phyloP scores from a whole-genome alignment of 2,113 vertebrate genomes.

The Fukomys damarensis region DNA sequence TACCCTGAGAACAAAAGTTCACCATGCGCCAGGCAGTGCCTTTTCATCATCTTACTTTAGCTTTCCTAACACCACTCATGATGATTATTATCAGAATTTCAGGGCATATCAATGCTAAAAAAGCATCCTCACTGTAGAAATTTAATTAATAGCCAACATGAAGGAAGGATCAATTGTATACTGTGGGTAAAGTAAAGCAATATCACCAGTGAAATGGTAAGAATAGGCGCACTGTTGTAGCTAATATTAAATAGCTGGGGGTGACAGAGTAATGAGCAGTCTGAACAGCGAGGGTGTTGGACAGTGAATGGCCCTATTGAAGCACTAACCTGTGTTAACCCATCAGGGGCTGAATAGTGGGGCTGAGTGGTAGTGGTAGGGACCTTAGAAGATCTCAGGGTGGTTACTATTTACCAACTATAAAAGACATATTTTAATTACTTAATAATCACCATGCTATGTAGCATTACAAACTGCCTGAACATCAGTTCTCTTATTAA shows the following conservation, averaged over 20 bases:
- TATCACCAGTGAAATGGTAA: not conserved
- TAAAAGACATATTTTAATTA: not conserved
- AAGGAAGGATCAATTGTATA: constrained; percentile 11
- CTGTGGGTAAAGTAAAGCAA: not conserved
- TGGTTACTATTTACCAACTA: not conserved
- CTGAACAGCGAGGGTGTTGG: not conserved
- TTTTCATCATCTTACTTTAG: not conserved
- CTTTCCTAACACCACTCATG: not conserved
- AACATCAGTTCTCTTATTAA: not conserved
- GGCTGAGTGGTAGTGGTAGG: not conserved
- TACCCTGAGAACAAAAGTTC: not conserved
- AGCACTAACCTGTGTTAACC: not conserved
- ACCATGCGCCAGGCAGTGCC: not conserved
- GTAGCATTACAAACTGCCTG: not conserved
- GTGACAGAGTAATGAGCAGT: not conserved
- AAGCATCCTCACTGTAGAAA: constrained; percentile 12
- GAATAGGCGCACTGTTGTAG: not conserved
- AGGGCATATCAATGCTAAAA: not conserved
- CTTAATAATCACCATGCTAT: not conserved
- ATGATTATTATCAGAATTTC: not conserved
- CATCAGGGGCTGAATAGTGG: not conserved
- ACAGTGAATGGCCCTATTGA: not conserved
- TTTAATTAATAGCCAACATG: constrained; percentile 12
- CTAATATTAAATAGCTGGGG: not conserved
- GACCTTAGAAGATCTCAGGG: not conserved